Conservation (phyloP, 2,113 vertebrate species). For the Zootoca vivipara region DNA sequence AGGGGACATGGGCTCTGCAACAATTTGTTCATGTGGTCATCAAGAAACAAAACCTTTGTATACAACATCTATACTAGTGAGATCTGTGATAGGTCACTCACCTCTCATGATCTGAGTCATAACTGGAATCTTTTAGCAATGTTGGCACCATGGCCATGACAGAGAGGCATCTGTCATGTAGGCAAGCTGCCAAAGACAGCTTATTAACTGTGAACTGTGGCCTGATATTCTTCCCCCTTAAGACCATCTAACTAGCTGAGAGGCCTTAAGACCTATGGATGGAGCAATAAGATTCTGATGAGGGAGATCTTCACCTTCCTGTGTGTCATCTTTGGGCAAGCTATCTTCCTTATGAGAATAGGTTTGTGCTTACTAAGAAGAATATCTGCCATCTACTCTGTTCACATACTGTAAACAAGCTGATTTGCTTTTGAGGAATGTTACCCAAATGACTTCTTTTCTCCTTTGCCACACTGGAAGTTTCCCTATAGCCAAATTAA, state of each 20-base stretch:
- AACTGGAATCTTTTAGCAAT: conserved; percentile 6
- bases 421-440: not conserved
- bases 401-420: no score
- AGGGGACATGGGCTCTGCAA: not conserved
- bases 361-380: not conserved
- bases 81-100: conserved; percentile 7
- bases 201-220: conserved; percentile 21
- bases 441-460: not conserved
- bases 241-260: not conserved
- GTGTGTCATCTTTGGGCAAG: not conserved
- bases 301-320: not conserved
- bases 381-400: not conserved
- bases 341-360: not conserved
- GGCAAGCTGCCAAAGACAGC: conserved; percentile 8
- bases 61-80: not conserved
- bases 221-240: not conserved
- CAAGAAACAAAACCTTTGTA: not conserved
- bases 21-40: not conserved
- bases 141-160: conserved; percentile 5
- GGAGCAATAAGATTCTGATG: not conserved
- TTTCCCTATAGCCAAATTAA: not conserved
- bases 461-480: not conserved
- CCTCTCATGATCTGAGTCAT: conserved; percentile 8
- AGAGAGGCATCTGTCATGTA: conserved; percentile 9
- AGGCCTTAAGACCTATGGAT: not conserved